These are phyloP conservation scores for Drosophila trapezifrons DNA, from an alignment of 1,140 invertebrate species.

Conservation along the genomic window DNA sequence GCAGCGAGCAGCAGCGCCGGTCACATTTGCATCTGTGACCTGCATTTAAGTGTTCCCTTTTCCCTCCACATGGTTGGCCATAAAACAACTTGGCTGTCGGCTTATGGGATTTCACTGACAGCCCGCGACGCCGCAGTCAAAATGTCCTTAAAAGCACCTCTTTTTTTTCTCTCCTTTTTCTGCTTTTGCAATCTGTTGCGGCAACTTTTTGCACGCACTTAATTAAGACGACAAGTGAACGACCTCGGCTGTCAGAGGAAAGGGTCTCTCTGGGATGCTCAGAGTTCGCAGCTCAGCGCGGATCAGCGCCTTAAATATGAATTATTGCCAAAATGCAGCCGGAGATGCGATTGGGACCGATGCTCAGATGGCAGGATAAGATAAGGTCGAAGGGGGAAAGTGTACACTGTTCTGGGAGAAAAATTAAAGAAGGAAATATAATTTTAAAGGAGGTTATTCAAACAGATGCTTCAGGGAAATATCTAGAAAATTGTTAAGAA, in stretches of 20 bases:
- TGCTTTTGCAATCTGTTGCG: slow-evolving; percentile 32
- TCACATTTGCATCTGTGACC: slow-evolving; percentile 51
- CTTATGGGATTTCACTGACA: slow-evolving; percentile 77
- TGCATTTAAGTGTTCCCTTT: slow-evolving; percentile 29
- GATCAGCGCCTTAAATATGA: slow-evolving; percentile 65
- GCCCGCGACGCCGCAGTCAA: slow-evolving; percentile 63
- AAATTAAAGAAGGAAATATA: background rate
- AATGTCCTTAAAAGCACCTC: slow-evolving; percentile 63
- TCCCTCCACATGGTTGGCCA: slow-evolving; percentile 18
- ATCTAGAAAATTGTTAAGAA: background rate
- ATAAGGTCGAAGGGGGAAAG: slow-evolving; percentile 11
- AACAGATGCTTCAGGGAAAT: no score
- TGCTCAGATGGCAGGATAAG: slow-evolving; percentile 29
- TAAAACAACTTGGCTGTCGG: slow-evolving; percentile 64
- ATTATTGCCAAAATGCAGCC: slow-evolving; percentile 51
- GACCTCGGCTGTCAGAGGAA: slow-evolving; percentile 70
- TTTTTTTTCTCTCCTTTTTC: slow-evolving; percentile 6
- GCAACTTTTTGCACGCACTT: slow-evolving; percentile 67
- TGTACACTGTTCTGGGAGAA: background rate
- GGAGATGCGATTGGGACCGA: slow-evolving; percentile 21
- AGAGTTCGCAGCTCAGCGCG: slow-evolving; percentile 18
- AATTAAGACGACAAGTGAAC: slow-evolving; percentile 81
- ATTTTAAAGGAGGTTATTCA: no score
- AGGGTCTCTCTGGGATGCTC: slow-evolving; percentile 6
- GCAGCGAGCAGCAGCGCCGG: slow-evolving; percentile 4